A percentile compares a stretch with the other conserved stretches of the same genome.
These are phyloP conservation scores for Leptopilina boulardi DNA, from an alignment of 1,140 invertebrate species.

Conservation along the genomic window DNA sequence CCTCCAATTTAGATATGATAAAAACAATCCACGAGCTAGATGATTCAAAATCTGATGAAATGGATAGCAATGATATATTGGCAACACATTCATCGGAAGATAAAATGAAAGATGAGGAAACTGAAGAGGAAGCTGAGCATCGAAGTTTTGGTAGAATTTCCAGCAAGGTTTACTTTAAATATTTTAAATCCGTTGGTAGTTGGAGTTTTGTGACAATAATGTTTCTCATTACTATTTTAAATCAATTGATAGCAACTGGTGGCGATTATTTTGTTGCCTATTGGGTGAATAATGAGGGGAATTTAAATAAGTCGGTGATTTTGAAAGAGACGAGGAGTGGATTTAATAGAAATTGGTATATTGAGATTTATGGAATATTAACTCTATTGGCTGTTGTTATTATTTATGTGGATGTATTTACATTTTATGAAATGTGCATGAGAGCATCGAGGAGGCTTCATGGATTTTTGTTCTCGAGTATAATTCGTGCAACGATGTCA, in stretches of 20 bases:
- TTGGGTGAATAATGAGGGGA: constrained; percentile 74
- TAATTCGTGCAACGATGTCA: constrained; percentile 77
- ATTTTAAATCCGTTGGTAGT: constrained; percentile 79
- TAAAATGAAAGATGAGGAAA: constrained; percentile 44
- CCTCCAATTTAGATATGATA: constrained; percentile 81
- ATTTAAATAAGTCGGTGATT: not conserved
- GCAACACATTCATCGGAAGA: not conserved
- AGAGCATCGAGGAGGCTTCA: constrained; percentile 85
- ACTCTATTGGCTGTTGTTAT: constrained; percentile 78
- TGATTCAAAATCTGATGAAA: constrained; percentile 83
- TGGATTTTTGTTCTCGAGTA: constrained; percentile 87
- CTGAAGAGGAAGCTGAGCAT: constrained; percentile 69
- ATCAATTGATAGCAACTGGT: constrained; percentile 79
- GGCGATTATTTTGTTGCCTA: constrained; percentile 82
- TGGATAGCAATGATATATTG: constrained; percentile 74
- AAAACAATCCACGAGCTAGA: constrained; percentile 3
- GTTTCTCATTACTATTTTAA: constrained; percentile 66
- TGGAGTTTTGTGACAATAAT: constrained; percentile 74
- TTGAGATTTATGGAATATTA: constrained; percentile 75
- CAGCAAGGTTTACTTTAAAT: constrained; percentile 78
- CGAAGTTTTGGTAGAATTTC: constrained; percentile 78
- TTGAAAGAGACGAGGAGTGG: not conserved
- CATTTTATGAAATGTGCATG: constrained; percentile 84
- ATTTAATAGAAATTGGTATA: constrained; percentile 42
- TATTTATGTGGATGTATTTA: constrained; percentile 77